Evolutionary conservation across 2,888 invertebrate species (phyloP), one percentile per base, ranked within the genome.

Genomic region (Dryobota labecula): DNA sequence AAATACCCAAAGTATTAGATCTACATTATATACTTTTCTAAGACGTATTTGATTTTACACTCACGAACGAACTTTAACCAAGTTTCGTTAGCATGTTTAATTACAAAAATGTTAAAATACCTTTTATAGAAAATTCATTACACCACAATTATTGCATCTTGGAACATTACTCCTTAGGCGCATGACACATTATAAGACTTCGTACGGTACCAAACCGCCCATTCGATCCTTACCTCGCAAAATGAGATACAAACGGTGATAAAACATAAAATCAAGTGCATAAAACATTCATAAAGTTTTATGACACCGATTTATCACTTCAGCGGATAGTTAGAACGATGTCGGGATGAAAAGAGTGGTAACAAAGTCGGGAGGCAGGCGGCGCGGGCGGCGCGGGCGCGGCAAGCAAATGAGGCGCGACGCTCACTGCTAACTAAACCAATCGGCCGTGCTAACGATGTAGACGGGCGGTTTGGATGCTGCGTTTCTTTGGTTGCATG

Each of bases 381-480:
- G 54, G 36, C 36, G 58, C 38, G 57, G 38, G 76, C 80, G 88
- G 83, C 81, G 87, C 86, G 89, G 87, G 84, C 81, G 87, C 90
- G 92, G 93, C 93, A 92, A 94, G 95, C 94, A 96, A 95, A 96
- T 95, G 96, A 96, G 95, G 95, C 95, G 93, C 95, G 92, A 93
- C 94, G 94, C 93, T 94, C 94, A 90, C 93, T 95, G 94, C 95
- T 96, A 96, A 96, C 96, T 96, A 96, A 96, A 95, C 96, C 96
- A 95, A 96, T 96, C 96, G 95, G 86, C 92, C 90, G 90, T 86
- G 85, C 77, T 68, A 78, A 36, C 47, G 24, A 4, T 51, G 84
- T 90, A 91, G 78, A 92, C 94, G 84, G 76, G 91, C 94, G 92
- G 84, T 27, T 69, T 2, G 62, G 73, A 83, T 73, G 85, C 70